Evolutionary conservation across 2,797 vertebrate genomes (phyloP).

Genomic region (Sebastes taczanowskii): DNA sequence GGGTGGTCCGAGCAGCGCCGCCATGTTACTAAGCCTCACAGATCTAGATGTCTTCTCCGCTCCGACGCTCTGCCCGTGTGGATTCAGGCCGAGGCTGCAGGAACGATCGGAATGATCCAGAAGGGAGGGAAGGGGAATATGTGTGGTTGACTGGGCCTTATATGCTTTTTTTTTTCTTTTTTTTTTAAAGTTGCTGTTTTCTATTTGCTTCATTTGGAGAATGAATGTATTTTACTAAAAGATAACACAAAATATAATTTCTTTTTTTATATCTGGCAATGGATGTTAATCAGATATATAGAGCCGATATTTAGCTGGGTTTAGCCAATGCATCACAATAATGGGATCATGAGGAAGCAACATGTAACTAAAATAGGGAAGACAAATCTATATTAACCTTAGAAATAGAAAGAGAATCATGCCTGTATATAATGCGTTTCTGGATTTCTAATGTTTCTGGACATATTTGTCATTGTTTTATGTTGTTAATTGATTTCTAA

Average conservation of each 20-base stretch:
- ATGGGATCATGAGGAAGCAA: background rate
- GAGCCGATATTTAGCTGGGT: background rate
- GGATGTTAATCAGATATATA: background rate
- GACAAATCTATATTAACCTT: background rate
- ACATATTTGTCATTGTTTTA: too few relatives aligned
- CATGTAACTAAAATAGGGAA: background rate
- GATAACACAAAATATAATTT: background rate
- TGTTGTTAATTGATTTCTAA: too few relatives aligned
- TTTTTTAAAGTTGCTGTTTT: constrained; percentile 49
- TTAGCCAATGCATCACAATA: background rate
- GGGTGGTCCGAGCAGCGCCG: constrained; percentile 74
- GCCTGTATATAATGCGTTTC: too few relatives aligned
- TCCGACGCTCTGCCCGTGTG: constrained; percentile 36
- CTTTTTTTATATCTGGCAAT: background rate
- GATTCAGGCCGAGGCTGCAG: constrained; percentile 39
- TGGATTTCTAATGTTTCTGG: too few relatives aligned
- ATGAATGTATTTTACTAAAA: constrained; percentile 18
- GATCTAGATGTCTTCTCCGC: constrained; percentile 53
- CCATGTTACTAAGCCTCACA: constrained; percentile 31
- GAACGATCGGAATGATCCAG: constrained; percentile 51
- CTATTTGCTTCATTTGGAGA: constrained; percentile 48
- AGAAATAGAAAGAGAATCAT: background rate
- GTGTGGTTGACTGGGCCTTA: constrained; percentile 50
- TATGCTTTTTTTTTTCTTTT: background rate
- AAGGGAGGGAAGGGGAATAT: constrained; percentile 32